A percentile compares a stretch with the other conserved stretches of the same genome.
Conservation (phyloP, 2,113 vertebrate genomes). For the Tragelaphus imberbis region DNA sequence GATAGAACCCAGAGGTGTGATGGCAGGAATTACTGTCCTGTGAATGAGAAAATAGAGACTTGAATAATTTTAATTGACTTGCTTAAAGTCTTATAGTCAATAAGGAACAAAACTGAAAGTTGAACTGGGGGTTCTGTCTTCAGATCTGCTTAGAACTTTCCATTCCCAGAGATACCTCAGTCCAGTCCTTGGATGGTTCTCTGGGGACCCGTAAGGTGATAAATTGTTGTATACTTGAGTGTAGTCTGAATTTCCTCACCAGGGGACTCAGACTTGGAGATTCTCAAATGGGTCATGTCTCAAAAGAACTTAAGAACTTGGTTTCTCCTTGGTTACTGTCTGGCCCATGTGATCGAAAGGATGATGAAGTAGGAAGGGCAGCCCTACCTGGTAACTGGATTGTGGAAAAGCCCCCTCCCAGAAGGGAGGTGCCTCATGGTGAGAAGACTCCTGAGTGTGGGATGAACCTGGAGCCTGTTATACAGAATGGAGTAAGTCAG, state of each 20-base stretch:
- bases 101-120: background rate
- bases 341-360: background rate
- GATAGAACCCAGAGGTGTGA: background rate
- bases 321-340: background rate
- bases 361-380: background rate
- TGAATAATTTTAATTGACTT: background rate
- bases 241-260: background rate
- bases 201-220: background rate
- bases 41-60: background rate
- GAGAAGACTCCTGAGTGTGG: background rate
- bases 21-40: background rate
- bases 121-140: background rate
- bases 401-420: background rate
- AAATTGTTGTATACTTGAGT: background rate
- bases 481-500: background rate
- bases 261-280: background rate
- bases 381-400: background rate
- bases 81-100: background rate
- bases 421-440: background rate
- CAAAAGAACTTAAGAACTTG: background rate
- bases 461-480: background rate
- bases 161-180: background rate
- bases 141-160: background rate
- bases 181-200: background rate
- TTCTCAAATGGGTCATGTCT: background rate